phyloP scores from a whole-genome alignment of 30 jellyfish, hydroid and myxozoan genomes.

The Aurelia aurita complex sp. Pacific region DNA sequence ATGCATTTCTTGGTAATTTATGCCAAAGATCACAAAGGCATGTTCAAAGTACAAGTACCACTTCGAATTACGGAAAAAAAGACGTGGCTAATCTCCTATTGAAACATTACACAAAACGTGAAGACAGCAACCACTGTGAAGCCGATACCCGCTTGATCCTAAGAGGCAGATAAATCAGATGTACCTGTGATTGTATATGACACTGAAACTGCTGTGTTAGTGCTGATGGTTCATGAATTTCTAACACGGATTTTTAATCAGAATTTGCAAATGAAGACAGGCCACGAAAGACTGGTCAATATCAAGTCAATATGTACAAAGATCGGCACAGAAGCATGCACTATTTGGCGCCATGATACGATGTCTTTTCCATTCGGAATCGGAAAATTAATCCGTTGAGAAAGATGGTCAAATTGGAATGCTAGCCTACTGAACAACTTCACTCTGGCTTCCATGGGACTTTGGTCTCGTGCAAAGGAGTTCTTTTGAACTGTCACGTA shows the following conservation, averaged over 20 bases:
- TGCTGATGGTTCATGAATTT: conserved; percentile 13
- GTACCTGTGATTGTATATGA: conserved; percentile 27
- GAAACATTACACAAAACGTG: not conserved
- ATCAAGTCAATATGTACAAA: conserved; percentile 29
- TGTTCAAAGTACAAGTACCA: conserved; percentile 11
- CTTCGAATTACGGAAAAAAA: conserved; percentile 23
- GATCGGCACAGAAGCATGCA: conserved; percentile 41
- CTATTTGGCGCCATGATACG: conserved; percentile 35
- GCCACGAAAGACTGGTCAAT: conserved; percentile 32
- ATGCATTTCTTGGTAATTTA: not conserved
- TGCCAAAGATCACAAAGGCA: conserved; percentile 13
- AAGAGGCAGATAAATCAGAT: conserved; percentile 17
- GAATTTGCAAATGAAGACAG: conserved; percentile 38
- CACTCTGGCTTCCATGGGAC: conserved; percentile 21
- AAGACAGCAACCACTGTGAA: conserved; percentile 9
- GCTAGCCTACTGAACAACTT: conserved; percentile 36
- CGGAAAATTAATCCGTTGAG: conserved; percentile 28
- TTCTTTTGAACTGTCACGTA: not conserved
- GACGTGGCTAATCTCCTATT: conserved; percentile 15
- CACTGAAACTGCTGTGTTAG: conserved; percentile 31
- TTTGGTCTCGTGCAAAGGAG: conserved; percentile 41
- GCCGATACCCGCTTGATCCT: conserved; percentile 13
- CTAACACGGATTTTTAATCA: conserved; percentile 2
- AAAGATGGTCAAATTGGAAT: conserved; percentile 32
- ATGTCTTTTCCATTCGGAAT: conserved; percentile 42